A percentile compares a stretch with the other conserved stretches of the same genome.
Evolutionary conservation across 2,113 vertebrate genomes (phyloP).

Genomic region (Sapajus apella): DNA sequence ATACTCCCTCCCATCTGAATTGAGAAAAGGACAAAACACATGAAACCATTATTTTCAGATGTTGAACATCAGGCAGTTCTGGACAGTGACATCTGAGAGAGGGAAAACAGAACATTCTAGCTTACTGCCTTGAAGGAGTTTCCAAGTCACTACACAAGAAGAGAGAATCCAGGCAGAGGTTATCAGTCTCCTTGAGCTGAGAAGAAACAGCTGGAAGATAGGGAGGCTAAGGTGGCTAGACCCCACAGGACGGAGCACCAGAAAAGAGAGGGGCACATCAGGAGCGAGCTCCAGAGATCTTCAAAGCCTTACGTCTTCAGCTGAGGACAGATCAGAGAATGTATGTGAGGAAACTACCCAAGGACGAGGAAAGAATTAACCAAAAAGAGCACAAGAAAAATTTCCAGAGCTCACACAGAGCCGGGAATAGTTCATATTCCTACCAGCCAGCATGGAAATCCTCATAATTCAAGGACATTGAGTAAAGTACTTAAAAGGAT

Average conservation of each 20-base stretch:
- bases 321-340: neutral
- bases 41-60: neutral
- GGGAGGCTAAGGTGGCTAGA: neutral
- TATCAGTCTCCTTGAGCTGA: neutral
- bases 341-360: neutral
- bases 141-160: neutral
- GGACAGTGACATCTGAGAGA: neutral
- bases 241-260: neutral
- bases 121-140: neutral
- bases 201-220: neutral
- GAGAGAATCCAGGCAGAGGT: neutral
- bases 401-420: neutral
- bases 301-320: neutral
- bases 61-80: neutral
- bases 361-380: neutral
- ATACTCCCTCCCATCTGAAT: neutral
- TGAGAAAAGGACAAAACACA: neutral
- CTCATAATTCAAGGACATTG: neutral
- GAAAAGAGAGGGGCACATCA: neutral
- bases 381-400: neutral
- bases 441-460: neutral
- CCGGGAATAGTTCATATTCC: neutral
- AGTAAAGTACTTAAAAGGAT: neutral
- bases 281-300: neutral
- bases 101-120: neutral